Conservation (phyloP, 2,113 vertebrate genomes). For the Balaeniceps rex region DNA sequence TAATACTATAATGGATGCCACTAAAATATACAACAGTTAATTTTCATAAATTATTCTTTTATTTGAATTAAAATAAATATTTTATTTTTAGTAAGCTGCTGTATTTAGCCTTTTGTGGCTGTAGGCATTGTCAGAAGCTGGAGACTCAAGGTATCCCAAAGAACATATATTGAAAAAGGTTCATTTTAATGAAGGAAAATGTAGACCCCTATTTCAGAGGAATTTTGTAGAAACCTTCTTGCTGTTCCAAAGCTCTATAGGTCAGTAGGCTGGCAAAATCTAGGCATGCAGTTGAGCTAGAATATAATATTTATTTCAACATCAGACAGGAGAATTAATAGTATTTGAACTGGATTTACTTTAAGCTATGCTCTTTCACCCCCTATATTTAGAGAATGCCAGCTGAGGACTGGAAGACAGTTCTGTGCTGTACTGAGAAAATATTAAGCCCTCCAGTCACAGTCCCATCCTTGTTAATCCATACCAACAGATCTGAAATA, state of each 20-base stretch:
- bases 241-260: background rate
- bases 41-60: background rate
- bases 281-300: background rate
- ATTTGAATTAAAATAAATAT: background rate
- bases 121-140: background rate
- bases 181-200: background rate
- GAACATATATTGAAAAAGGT: background rate
- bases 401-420: background rate
- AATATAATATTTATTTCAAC: background rate
- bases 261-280: background rate
- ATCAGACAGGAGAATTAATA: background rate
- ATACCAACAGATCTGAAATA: background rate
- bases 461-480: constrained; percentile 3
- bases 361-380: background rate
- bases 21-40: background rate
- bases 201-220: background rate
- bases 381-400: background rate
- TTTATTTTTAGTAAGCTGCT: background rate
- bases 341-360: background rate
- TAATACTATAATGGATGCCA: background rate
- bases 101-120: background rate
- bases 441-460: background rate
- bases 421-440: background rate
- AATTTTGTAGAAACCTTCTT: background rate
- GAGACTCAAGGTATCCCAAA: background rate